These are phyloP conservation scores for Brachyptera putata DNA, from an alignment of 2,888 invertebrate species.

Conservation along the genomic window DNA sequence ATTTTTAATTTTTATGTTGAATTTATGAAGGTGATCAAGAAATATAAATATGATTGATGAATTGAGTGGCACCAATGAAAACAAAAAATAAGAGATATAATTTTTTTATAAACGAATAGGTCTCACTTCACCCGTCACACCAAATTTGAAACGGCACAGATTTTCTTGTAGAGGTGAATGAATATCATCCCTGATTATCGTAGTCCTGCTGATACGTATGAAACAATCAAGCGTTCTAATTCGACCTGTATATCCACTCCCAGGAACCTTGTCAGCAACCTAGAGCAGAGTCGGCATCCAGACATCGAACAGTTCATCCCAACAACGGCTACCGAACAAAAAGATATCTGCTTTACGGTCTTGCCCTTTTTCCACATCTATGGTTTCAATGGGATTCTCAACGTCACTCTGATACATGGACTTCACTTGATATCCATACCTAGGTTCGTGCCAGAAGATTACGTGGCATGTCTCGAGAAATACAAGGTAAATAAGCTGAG, in stretches of 20 bases:
- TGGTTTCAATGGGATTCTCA: conserved; percentile 65
- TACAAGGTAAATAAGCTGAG: conserved; percentile 51
- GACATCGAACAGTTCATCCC: conserved; percentile 29
- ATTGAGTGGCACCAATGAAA: too few relatives aligned
- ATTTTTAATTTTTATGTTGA: too few relatives aligned
- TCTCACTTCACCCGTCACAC: too few relatives aligned
- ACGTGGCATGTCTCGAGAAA: conserved; percentile 58
- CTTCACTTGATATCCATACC: conserved; percentile 63
- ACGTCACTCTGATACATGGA: conserved; percentile 56
- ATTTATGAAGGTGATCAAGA: too few relatives aligned
- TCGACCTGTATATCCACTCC: not conserved
- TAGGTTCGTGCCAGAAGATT: conserved; percentile 66
- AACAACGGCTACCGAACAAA: conserved; percentile 43
- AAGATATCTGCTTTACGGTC: conserved; percentile 56
- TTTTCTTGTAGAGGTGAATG: too few relatives aligned
- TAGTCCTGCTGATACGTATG: too few relatives aligned
- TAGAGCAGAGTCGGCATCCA: conserved; percentile 49
- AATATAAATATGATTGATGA: too few relatives aligned
- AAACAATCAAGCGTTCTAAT: too few relatives aligned
- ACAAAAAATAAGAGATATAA: too few relatives aligned
- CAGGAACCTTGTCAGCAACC: conserved; percentile 57
- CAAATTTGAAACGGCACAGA: too few relatives aligned
- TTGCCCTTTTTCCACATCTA: conserved; percentile 78
- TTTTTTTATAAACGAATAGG: too few relatives aligned
- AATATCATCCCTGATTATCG: too few relatives aligned